Base-by-base conservation (phyloP, 2,888 invertebrate genomes). In the Xestia rhomboidea region DNA sequence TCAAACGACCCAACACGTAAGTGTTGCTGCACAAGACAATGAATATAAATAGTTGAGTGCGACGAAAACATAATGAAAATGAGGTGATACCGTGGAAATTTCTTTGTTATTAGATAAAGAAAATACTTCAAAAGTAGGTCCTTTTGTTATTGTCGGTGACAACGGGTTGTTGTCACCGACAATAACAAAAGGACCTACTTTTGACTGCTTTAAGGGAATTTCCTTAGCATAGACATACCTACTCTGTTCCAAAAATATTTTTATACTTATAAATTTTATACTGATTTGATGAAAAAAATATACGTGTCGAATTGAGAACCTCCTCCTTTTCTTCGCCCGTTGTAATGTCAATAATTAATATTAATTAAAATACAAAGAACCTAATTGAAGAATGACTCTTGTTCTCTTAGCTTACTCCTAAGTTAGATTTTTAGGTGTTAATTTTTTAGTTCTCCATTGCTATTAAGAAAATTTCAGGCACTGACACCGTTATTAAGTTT, bases 11-110 rank as follows among this genome's bases (percentile, higher is more conserved):
- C 4, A 64, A 34, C 13, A n/a, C 2, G 2, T 57, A 69, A 44
- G 49, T 75, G n/a, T 54, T 68, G 24, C 15, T 4, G 27, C 27
- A 74, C 44, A 72, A 68, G 60, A 57, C 44, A 64, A 46, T 62
- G n/a, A 75, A 57, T 71, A 27, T 71, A 27, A 51, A 57, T n/a
- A 79, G 34, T 72, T 57, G n/a, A 70, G 21, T n/a, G 15, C 8
- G 27, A 68, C 4, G 34, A 64, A 57, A 68, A 64, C 18, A 21
- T 6, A 3, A 38, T 63, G 38, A 77, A 54, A 68, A 63, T 41
- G 34, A 51, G 15, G 13, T 5, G 7, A 68, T 18, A 38, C 41
- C 21, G 15, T 76, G 57, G 44, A 38, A 21, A 5, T n/a, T 34
- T 44, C 4, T 51, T 13, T 73, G n/a, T 41, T 46, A 5, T 27